Evolutionary conservation across 2,113 vertebrate genomes (phyloP).

Genomic region (Amphiprion percula): DNA sequence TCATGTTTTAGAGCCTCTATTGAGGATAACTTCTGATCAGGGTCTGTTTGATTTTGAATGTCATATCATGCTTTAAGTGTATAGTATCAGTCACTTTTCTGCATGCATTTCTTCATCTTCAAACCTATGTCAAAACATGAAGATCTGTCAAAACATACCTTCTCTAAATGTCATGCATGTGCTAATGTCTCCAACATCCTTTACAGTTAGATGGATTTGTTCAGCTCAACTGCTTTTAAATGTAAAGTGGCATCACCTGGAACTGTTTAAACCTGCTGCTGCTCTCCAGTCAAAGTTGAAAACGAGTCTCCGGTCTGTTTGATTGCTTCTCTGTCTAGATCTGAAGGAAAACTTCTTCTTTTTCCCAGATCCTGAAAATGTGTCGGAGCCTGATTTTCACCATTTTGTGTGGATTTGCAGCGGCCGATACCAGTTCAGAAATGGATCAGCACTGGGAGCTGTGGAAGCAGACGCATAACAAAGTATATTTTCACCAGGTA

Average conservation of each 20-base stretch:
- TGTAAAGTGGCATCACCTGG: conserved; percentile 33
- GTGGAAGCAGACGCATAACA: conserved; percentile 82
- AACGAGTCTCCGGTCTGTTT: neutral
- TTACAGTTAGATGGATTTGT: too few species aligned
- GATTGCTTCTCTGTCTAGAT: neutral
- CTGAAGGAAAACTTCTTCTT: neutral
- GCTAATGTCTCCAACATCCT: too few species aligned
- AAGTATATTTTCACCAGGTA: conserved; percentile 73
- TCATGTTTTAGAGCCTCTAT: neutral
- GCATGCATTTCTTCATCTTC: too few species aligned
- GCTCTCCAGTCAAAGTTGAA: neutral
- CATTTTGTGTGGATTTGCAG: conserved; percentile 31
- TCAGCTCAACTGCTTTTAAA: neutral
- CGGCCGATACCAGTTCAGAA: neutral
- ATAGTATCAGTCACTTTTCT: too few species aligned
- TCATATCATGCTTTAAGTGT: too few species aligned
- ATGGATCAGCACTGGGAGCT: conserved; percentile 83
- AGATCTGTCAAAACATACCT: too few species aligned
- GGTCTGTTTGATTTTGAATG: too few species aligned
- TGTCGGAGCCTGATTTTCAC: conserved; percentile 52
- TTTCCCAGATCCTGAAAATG: conserved; percentile 43
- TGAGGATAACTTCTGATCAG: too few species aligned
- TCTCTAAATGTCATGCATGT: too few species aligned
- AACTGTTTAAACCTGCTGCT: neutral
- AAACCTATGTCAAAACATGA: too few species aligned